Evolutionary conservation across 2,888 invertebrate species (phyloP).

Genomic region (Patella pellucida): DNA sequence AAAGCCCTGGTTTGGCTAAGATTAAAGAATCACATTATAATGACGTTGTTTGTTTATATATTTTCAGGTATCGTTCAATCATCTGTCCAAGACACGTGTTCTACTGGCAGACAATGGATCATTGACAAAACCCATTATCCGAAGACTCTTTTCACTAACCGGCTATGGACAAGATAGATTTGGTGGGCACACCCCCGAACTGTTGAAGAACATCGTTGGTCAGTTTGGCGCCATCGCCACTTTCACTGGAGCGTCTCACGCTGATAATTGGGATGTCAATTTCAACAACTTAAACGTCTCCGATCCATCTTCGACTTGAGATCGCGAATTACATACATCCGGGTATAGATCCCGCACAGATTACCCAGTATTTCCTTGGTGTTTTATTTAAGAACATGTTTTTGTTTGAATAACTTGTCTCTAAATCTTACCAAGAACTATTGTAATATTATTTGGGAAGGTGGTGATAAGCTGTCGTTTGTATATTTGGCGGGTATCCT

Average conservation of each 20-base stretch:
- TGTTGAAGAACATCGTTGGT: constrained; percentile 22
- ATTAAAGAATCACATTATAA: too few species aligned
- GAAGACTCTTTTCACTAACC: constrained; percentile 24
- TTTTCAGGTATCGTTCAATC: constrained; percentile 30
- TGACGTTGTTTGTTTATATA: neutral
- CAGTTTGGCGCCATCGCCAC: constrained; percentile 24
- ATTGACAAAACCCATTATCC: constrained; percentile 13
- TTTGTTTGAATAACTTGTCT: too few species aligned
- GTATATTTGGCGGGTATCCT: too few species aligned
- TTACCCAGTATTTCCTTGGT: too few species aligned
- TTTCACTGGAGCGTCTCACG: constrained; percentile 31
- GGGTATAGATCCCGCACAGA: too few species aligned
- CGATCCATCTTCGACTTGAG: too few species aligned
- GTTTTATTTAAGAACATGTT: too few species aligned
- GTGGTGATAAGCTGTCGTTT: too few species aligned
- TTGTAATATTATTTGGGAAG: too few species aligned
- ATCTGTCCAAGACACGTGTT: constrained; percentile 13
- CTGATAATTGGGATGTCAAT: constrained; percentile 25
- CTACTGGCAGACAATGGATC: neutral
- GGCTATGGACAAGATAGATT: constrained; percentile 33
- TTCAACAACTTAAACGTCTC: neutral
- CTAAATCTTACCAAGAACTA: too few species aligned
- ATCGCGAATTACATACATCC: too few species aligned
- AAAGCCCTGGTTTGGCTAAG: too few species aligned
- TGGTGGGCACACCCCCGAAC: constrained; percentile 33